These are phyloP conservation scores for Chloroceryle amazona DNA, from an alignment of 2,797 vertebrate species.

Conservation along the genomic window DNA sequence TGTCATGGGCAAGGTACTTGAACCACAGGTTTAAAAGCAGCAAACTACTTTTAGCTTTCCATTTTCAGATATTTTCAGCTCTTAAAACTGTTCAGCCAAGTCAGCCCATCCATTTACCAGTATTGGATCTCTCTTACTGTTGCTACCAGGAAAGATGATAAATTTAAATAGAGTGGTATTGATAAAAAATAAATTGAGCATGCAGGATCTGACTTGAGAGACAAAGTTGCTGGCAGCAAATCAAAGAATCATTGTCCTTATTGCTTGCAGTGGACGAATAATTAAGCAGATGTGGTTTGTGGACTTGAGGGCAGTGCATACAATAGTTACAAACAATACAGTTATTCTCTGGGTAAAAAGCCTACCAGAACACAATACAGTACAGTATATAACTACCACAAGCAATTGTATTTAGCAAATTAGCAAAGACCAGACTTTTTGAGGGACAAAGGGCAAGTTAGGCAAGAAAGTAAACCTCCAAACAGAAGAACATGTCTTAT, in stretches of 20 bases:
- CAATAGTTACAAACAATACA: conserved; percentile 36
- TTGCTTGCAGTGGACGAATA: conserved; percentile 54
- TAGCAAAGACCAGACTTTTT: conserved; percentile 21
- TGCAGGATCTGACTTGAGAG: neutral
- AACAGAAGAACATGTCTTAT: neutral
- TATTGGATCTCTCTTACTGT: neutral
- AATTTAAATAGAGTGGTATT: neutral
- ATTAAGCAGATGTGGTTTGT: conserved; percentile 58
- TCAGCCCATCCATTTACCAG: neutral
- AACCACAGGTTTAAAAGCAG: neutral
- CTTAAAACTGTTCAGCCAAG: neutral
- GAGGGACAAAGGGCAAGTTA: conserved; percentile 2
- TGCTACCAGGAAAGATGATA: neutral
- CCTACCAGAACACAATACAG: conserved; percentile 45
- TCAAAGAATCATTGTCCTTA: conserved; percentile 51
- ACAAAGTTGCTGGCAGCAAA: neutral
- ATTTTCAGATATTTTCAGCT: neutral
- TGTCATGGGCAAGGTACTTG: neutral
- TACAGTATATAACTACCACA: conserved; percentile 52
- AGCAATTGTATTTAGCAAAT: conserved; percentile 31
- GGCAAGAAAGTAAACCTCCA: conserved; percentile 38
- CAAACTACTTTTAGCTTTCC: neutral
- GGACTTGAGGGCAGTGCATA: conserved; percentile 45
- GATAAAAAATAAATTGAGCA: conserved; percentile 11
- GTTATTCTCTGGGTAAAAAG: conserved; percentile 48